Percentiles rank a stretch among this genome's conserved stretches.
Conservation (phyloP, 2,113 vertebrate genomes). For the Eulemur macaco region DNA sequence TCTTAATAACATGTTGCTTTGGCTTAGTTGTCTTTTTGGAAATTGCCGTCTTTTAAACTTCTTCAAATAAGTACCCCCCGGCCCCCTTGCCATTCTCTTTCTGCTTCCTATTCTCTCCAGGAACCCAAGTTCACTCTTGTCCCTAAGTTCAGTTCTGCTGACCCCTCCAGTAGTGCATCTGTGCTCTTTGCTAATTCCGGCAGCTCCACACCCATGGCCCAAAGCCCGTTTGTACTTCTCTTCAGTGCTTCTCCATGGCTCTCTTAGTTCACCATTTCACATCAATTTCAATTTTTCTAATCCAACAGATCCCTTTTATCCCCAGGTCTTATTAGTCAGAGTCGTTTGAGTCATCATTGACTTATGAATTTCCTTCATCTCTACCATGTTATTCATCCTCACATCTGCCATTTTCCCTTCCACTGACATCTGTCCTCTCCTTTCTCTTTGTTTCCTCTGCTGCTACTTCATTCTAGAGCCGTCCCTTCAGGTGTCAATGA, state of each 20-base stretch:
- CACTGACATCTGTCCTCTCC: not conserved
- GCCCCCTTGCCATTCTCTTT: not conserved
- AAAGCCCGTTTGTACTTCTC: not conserved
- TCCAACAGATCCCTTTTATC: not conserved
- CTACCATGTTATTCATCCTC: not conserved
- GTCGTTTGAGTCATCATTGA: not conserved
- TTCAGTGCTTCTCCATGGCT: not conserved
- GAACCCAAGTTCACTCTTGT: not conserved
- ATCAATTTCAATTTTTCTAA: not conserved
- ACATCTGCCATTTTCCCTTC: not conserved
- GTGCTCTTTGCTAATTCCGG: not conserved
- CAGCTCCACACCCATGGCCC: accelerated
- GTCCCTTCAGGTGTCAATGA: not conserved
- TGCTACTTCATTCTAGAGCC: not conserved
- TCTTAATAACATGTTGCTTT: not conserved
- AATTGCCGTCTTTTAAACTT: not conserved
- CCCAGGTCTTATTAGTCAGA: not conserved
- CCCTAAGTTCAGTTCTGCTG: no score
- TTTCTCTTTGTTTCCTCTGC: not conserved
- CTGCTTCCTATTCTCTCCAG: not conserved
- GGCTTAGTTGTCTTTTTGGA: not conserved
- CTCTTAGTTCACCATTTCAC: not conserved
- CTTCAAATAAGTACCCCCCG: not conserved
- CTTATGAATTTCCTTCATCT: not conserved
- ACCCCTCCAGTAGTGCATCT: accelerated